Percentiles rank a stretch among this genome's conserved stretches.
Evolutionary conservation across 2,888 invertebrate genomes (phyloP).

Genomic region (Leptinotarsa peninsularis): DNA sequence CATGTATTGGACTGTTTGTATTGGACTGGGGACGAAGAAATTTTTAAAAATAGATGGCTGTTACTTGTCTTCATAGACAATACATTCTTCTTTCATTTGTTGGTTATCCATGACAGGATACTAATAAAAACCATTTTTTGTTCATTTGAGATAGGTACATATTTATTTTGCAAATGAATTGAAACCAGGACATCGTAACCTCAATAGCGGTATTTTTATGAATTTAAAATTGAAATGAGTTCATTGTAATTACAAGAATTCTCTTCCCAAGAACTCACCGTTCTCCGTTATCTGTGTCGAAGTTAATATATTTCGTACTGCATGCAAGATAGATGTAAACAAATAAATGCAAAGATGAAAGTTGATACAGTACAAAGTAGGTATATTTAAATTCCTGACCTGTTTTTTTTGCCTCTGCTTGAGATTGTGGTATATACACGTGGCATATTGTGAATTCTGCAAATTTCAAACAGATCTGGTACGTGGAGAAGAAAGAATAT

Average conservation of each 20-base stretch:
- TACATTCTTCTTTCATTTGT: no score
- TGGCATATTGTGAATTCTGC: background rate
- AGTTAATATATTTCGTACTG: slow-evolving; percentile 23
- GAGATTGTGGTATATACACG: background rate
- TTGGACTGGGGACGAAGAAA: no score
- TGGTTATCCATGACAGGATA: no score
- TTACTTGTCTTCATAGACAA: no score
- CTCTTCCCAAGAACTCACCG: slow-evolving; percentile 5
- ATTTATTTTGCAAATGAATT: background rate
- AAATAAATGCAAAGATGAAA: slow-evolving; percentile 9
- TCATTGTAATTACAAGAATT: slow-evolving; percentile 10
- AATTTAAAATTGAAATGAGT: slow-evolving; percentile 13
- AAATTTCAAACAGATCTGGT: no score
- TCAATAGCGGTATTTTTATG: slow-evolving; percentile 8
- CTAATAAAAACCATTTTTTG: background rate
- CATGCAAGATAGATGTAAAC: slow-evolving; percentile 18
- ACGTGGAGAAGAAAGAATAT: no score
- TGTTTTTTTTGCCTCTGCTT: background rate
- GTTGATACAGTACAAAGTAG: background rate
- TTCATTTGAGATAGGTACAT: background rate
- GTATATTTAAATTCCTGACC: slow-evolving; percentile 7
- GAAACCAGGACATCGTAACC: background rate
- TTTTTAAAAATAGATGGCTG: no score
- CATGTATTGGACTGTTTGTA: no score
- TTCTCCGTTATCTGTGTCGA: slow-evolving; percentile 20